Evolutionary conservation across 2,113 vertebrate genomes (phyloP).

Genomic region (Macrotis lagotis): DNA sequence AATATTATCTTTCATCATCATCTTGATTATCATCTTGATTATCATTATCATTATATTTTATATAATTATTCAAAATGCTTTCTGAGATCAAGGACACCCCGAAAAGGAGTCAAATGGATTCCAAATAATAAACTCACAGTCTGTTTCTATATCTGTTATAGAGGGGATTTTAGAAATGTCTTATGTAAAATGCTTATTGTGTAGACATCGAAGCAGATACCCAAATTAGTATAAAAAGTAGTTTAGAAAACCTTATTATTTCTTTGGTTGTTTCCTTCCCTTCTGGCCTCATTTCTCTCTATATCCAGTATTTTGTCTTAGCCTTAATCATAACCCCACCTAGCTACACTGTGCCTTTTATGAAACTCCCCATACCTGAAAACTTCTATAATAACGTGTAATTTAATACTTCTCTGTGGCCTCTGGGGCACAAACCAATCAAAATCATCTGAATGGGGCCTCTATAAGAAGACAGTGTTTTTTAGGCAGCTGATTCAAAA

Average conservation of each 20-base stretch:
- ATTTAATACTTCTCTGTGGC: neutral
- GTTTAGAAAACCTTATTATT: neutral
- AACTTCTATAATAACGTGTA: neutral
- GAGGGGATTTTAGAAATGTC: neutral
- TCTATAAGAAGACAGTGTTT: neutral
- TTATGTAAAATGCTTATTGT: neutral
- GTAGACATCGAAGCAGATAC: neutral
- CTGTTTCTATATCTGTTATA: neutral
- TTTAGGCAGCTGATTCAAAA: neutral
- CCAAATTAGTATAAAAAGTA: neutral
- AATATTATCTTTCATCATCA: neutral
- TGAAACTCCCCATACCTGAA: neutral
- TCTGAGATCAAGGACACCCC: neutral
- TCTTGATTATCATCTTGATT: too few species aligned
- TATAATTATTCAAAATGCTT: neutral
- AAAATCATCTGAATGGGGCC: neutral
- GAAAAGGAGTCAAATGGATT: neutral
- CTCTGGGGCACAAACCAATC: neutral
- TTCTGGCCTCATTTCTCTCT: neutral
- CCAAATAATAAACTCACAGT: neutral
- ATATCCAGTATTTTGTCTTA: neutral
- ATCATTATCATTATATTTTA: neutral
- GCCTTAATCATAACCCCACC: neutral
- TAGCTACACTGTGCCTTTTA: neutral
- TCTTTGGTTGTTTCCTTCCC: neutral